phyloP scores from a whole-genome alignment of 2,797 vertebrate species.

The Rousettus madagascariensis region DNA sequence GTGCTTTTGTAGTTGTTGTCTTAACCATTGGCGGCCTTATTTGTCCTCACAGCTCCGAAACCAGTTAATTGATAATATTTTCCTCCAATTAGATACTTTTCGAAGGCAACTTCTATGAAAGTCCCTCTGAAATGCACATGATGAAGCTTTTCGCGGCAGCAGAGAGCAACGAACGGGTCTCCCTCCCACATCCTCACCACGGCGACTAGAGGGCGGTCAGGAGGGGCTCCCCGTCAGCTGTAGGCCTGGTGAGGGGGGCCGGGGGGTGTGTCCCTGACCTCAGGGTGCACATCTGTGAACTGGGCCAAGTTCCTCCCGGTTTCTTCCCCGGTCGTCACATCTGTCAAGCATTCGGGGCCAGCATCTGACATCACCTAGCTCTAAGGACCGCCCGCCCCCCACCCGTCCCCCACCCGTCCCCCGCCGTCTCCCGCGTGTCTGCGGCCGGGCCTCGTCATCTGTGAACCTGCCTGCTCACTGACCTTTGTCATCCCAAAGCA shows the following conservation, averaged over 20 bases:
- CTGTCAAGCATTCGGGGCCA: neutral
- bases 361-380: too few species aligned
- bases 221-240: neutral
- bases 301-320: neutral
- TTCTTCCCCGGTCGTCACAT: neutral
- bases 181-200: too few species aligned
- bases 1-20: too few species aligned
- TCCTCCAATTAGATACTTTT: neutral
- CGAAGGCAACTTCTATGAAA: neutral
- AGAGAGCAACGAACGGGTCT: neutral
- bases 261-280: neutral
- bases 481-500: too few species aligned
- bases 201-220: neutral
- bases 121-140: neutral
- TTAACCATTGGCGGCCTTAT: accelerated
- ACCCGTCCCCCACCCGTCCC: too few species aligned
- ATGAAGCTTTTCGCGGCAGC: neutral
- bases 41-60: too few species aligned
- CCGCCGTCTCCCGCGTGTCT: neutral
- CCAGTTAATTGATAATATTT: neutral
- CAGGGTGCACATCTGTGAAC: neutral
- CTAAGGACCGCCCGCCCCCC: accelerated
- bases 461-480: neutral
- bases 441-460: neutral
- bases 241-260: neutral